Evolutionary conservation across 2,888 invertebrate species (phyloP).

Genomic region (Thymelicus acteon): DNA sequence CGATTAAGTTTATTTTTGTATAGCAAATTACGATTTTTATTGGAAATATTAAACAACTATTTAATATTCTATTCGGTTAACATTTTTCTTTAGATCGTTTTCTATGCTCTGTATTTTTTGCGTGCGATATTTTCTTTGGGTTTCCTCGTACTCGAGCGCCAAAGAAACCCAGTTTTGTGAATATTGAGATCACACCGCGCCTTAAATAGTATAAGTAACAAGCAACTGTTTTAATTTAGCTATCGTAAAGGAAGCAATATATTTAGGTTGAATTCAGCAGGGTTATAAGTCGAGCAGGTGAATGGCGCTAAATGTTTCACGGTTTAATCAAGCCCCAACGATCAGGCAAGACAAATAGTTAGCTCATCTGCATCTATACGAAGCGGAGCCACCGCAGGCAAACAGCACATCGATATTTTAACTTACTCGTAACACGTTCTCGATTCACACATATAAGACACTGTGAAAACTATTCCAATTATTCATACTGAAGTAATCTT

Average conservation of each 20-base stretch:
- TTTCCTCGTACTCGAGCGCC: too few relatives aligned
- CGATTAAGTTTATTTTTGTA: too few relatives aligned
- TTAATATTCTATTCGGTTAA: too few relatives aligned
- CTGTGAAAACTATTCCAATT: background rate
- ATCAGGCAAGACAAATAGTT: constrained; percentile 83
- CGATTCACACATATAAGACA: constrained; percentile 5
- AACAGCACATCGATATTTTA: constrained; percentile 66
- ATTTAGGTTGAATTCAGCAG: constrained; percentile 43
- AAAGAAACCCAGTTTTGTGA: too few relatives aligned
- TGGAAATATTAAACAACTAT: too few relatives aligned
- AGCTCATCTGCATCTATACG: constrained; percentile 84
- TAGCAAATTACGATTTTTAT: too few relatives aligned
- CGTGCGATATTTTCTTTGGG: too few relatives aligned
- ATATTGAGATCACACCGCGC: too few relatives aligned
- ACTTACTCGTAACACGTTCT: constrained; percentile 24
- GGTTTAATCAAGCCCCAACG: constrained; percentile 81
- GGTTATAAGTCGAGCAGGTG: constrained; percentile 59
- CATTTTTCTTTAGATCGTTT: too few relatives aligned
- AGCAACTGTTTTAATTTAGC: constrained; percentile 26
- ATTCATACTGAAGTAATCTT: constrained; percentile 4
- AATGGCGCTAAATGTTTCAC: constrained; percentile 79
- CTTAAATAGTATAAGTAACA: background rate
- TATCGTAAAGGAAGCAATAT: constrained; percentile 19
- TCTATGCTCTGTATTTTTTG: too few relatives aligned
- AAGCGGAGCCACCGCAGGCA: constrained; percentile 69